Conservation (phyloP, 2,888 invertebrate genomes). For the Leucophora obtusa region DNA sequence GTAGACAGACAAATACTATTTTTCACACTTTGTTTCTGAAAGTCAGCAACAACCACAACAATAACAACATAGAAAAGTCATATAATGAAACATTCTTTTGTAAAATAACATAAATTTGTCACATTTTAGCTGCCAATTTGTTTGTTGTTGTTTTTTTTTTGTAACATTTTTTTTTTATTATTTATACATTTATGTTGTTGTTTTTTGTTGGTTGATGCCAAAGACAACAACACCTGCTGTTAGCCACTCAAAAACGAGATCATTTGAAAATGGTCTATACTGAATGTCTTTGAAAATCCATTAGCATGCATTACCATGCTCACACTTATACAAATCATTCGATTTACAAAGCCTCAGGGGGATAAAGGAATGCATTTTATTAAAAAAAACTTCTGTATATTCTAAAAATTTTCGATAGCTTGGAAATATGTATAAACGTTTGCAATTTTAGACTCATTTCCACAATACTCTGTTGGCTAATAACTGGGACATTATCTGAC, state of each 20-base stretch:
- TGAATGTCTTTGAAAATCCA: conserved; percentile 59
- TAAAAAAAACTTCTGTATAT: too few species aligned
- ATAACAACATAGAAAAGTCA: not conserved
- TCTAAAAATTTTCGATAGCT: too few species aligned
- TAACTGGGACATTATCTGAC: too few species aligned
- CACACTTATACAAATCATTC: conserved; percentile 52
- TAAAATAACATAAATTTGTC: conserved; percentile 65
- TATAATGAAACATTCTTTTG: conserved; percentile 56
- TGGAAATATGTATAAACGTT: too few species aligned
- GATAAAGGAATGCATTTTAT: too few species aligned
- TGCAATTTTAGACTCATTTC: too few species aligned
- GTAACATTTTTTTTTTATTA: conserved; percentile 26
- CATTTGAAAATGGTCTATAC: conserved; percentile 54
- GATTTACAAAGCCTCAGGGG: not conserved
- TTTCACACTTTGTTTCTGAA: conserved; percentile 56
- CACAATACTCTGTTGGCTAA: too few species aligned
- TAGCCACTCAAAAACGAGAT: conserved; percentile 61
- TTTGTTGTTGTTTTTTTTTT: conserved; percentile 58
- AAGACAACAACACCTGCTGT: conserved; percentile 63
- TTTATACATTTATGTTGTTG: conserved; percentile 13
- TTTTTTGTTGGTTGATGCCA: conserved; percentile 43
- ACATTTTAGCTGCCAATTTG: conserved; percentile 65
- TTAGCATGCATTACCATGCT: conserved; percentile 53
- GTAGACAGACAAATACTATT: conserved; percentile 51
- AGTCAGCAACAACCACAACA: conserved; percentile 1